A percentile compares a stretch with the other conserved stretches of the same genome.
Conservation (phyloP, 2,113 vertebrate genomes). For the Tetrax tetrax region DNA sequence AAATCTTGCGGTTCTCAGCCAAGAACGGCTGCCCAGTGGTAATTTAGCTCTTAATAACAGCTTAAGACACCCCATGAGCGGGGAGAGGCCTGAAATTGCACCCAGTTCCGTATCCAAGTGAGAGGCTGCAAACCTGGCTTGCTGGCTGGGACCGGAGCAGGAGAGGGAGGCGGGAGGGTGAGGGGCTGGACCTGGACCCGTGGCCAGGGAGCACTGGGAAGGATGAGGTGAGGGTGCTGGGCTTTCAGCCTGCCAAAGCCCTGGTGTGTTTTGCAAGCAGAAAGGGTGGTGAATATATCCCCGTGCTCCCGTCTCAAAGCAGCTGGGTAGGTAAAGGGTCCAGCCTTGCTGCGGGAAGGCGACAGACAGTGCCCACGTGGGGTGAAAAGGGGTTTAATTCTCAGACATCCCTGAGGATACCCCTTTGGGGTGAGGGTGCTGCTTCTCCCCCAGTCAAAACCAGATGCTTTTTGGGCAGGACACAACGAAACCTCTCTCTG, state of each 20-base stretch:
- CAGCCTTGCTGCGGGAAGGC: not conserved
- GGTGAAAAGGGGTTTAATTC: not conserved
- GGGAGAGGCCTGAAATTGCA: not conserved
- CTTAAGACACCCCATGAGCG: accelerated
- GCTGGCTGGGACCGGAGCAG: not conserved
- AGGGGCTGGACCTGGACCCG: accelerated
- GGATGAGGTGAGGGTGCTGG: not conserved
- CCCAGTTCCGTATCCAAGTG: not conserved
- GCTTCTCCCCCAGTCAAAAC: not conserved
- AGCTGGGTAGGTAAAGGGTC: not conserved
- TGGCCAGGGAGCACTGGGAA: accelerated
- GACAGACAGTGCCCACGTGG: accelerated
- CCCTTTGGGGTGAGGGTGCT: not conserved
- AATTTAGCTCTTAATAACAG: slow-evolving; percentile 15
- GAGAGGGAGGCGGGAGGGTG: accelerated
- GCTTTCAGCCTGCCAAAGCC: not conserved
- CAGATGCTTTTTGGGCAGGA: not conserved
- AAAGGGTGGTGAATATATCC: accelerated
- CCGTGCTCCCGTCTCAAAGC: not conserved
- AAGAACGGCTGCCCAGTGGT: not conserved
- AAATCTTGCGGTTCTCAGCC: not conserved
- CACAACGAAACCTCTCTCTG: not conserved
- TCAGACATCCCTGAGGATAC: not conserved
- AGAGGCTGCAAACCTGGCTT: not conserved
- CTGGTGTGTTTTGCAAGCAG: not conserved